Evolutionary conservation across 2,113 vertebrate species (phyloP), one percentile per base, ranked within the genome.

Genomic region (Haemorhous mexicanus): DNA sequence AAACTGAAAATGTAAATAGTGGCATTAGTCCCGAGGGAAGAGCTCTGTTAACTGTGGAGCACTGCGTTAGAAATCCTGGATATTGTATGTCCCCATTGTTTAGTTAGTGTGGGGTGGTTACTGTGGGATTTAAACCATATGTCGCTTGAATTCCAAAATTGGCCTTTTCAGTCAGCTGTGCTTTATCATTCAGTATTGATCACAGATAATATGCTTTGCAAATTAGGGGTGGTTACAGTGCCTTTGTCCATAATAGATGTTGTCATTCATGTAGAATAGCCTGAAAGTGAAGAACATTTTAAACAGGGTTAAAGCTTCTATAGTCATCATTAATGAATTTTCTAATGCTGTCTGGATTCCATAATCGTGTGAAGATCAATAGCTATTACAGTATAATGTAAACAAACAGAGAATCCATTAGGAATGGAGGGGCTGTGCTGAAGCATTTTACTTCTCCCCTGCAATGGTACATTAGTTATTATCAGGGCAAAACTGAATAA

Each of bases 191-290:
- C 53, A 13, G 68, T 97, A 91, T 96, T 97, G 96, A 97, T 97
- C 89, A 92, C 68, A 77, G 70, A 93, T 97, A 95, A 97, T 96
- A 87, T 96, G 78, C 91, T 97, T 97, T 97, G 97, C 95, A 97
- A 97, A 97, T 97, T 96, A 97, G 95, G 94, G 89, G 80, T 96
- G 94, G 96, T 95, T 98, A 97, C 94, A 97, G 93, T 93, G 94
- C 90, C 63, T 88, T 94, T 95, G 93, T 96, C 80, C 82, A 84
- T 96, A 97, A 97, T 96, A 95, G 84, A 91, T 93, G 95, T 96
- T 96, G 93, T 85, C 97, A 95, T 97, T 95, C 87, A 85, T 91
- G 92, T 93, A 85, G 87, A 96, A 92, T 88, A 96, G 89, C 79
- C 72, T 86, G 89, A 89, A 87, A 92, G 91, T 95, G 94, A 96